phyloP scores from a whole-genome alignment of 1,140 invertebrate species.

The Ooceraea biroi region DNA sequence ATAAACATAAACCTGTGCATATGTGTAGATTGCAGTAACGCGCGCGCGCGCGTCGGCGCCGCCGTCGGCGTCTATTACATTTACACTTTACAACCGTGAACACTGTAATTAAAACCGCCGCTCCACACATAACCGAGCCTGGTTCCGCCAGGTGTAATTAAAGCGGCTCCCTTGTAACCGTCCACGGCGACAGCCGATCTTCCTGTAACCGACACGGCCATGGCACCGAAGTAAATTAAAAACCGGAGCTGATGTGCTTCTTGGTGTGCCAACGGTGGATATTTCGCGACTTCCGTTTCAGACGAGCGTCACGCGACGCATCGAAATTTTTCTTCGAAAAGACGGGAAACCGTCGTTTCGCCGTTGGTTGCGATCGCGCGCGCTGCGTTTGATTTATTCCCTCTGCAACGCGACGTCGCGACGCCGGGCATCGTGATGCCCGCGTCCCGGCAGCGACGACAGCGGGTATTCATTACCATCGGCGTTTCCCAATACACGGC shows the following conservation, averaged over 20 bases:
- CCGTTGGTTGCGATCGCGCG: not conserved
- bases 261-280: not conserved
- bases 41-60: slow-evolving; percentile 2
- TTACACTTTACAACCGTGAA: slow-evolving; percentile 66
- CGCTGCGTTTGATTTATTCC: slow-evolving; percentile 49
- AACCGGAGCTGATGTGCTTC: slow-evolving; percentile 1
- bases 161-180: slow-evolving; percentile 49
- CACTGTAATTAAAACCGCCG: slow-evolving; percentile 67
- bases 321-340: not conserved
- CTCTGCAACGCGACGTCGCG: slow-evolving; percentile 17
- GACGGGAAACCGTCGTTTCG: not conserved
- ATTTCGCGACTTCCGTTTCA: not conserved
- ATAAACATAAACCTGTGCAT: not conserved
- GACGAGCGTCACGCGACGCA: not conserved
- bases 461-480: slow-evolving; percentile 63
- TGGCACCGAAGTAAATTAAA: slow-evolving; percentile 36
- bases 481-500: slow-evolving; percentile 30
- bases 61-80: slow-evolving; percentile 57
- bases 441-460: slow-evolving; percentile 18
- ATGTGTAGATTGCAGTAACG: not conserved
- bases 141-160: slow-evolving; percentile 67
- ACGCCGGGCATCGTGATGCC: slow-evolving; percentile 20
- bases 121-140: slow-evolving; percentile 62
- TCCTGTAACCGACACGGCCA: slow-evolving; percentile 50
- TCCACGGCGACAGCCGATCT: slow-evolving; percentile 47